These are phyloP conservation scores for Numenius arquata DNA, from an alignment of 2,113 vertebrate genomes.

Conservation along the genomic window DNA sequence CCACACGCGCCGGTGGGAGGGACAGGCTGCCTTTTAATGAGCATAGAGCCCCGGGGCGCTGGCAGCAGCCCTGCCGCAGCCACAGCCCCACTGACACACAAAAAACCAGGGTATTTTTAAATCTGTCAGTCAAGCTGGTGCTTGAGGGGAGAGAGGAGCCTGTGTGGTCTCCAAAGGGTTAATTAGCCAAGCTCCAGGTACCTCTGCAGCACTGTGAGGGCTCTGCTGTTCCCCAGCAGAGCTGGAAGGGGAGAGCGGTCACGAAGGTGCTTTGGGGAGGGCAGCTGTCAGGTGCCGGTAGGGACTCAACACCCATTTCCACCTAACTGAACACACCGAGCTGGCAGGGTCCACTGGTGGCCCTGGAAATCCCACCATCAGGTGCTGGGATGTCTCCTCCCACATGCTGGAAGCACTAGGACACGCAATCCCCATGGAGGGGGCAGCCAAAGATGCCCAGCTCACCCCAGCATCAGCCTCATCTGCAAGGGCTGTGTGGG, in stretches of 20 bases:
- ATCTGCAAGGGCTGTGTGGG: background rate
- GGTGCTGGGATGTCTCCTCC: background rate
- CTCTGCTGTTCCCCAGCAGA: background rate
- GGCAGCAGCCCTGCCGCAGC: background rate
- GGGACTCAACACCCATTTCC: background rate
- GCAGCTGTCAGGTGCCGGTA: background rate
- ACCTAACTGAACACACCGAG: background rate
- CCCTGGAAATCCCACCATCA: background rate
- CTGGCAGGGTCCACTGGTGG: background rate
- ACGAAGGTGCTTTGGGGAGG: background rate
- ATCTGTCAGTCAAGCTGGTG: background rate
- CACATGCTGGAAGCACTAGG: background rate
- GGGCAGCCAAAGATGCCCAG: background rate
- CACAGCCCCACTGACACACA: accelerated
- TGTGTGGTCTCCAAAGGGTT: background rate
- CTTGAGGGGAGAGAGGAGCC: background rate
- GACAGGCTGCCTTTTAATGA: background rate
- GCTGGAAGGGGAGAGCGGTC: background rate
- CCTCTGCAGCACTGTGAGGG: background rate
- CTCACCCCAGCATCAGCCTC: background rate
- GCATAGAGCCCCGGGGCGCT: accelerated
- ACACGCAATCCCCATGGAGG: accelerated
- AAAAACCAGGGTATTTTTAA: background rate
- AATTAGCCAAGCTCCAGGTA: background rate
- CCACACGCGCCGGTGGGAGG: accelerated